phyloP scores from a whole-genome alignment of 30 jellyfish, hydroid and myxozoan species.

The Cassiopea andromeda region DNA sequence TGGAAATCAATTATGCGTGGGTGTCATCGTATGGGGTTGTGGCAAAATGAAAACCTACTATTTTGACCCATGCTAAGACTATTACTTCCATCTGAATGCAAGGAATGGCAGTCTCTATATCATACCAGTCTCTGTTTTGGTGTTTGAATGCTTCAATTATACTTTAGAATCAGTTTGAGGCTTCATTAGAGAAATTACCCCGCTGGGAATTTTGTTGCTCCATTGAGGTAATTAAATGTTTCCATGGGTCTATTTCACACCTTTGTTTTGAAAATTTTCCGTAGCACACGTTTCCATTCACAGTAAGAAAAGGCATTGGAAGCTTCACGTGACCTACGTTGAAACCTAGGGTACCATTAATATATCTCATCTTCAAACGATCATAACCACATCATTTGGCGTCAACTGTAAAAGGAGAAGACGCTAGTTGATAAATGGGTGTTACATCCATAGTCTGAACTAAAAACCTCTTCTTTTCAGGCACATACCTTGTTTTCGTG shows the following conservation, averaged over 20 bases:
- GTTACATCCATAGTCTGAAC: background rate
- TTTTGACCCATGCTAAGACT: background rate
- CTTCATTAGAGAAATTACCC: background rate
- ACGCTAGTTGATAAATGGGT: background rate
- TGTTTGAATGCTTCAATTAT: background rate
- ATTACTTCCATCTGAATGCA: background rate
- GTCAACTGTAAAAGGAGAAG: background rate
- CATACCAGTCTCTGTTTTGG: background rate
- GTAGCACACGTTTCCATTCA: too few relatives aligned
- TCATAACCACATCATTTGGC: background rate
- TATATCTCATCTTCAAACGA: background rate
- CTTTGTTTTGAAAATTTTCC: too few relatives aligned
- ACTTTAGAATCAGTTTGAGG: background rate
- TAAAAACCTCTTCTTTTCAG: background rate
- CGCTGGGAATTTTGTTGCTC: background rate
- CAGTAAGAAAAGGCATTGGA: background rate
- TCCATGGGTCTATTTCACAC: background rate
- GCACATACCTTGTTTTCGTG: background rate
- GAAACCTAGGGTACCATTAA: background rate
- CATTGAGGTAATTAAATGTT: background rate
- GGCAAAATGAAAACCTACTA: background rate
- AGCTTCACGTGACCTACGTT: background rate
- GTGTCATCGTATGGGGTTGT: background rate
- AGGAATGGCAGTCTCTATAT: background rate
- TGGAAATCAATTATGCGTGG: background rate